Base-by-base conservation (phyloP, 2,113 vertebrate genomes). In the Dromaius novaehollandiae region DNA sequence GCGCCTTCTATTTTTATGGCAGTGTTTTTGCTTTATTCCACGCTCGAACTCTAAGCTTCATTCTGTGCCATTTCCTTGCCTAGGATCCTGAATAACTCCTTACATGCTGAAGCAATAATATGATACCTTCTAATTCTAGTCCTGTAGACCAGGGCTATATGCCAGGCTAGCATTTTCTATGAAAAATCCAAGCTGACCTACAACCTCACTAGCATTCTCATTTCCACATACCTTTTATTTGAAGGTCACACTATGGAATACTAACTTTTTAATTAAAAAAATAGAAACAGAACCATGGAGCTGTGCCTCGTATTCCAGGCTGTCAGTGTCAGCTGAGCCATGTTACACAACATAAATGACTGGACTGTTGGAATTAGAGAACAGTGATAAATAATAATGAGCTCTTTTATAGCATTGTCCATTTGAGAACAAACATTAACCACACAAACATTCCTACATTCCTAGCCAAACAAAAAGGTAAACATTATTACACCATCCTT, bases 1-100 rank as follows among this genome's bases (percentile, higher is more conserved):
- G 76, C 1, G 4, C 61, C 87, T 96, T 93, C 94, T 96, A 71
- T 92, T 96, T 97, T 95, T 94, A 78, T 86, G 89, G 79, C 60
- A 86, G 24, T 71, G 60, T 24, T 90, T 96, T 96, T 94, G 50
- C 82, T 95, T 90, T 44, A 83, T 86, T 97, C 90, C 75, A 74
- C 58, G 21, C 53, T 91, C n/a, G 13, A 46, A 60, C 44, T 83
- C 61, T 63, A 21, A 61, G 53, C 77, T 95, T 86, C 46, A 13
- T 81, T 87, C 92, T 36, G 18, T 83, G 80, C 65, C 18, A 4
- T 80, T 92, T 81, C 50, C 55, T 80, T 40, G 85, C 50, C 42
- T 42, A 46, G 64, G 66, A 63, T 64, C 34, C 44, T 18, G 38
- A 64, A 7, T 81, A 94, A 86, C 74, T 82, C 46, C 61, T 56